Percentiles rank a stretch among this genome's conserved stretches.
Conservation (phyloP, 2,113 vertebrate genomes). For the Rhinoderma darwinii region DNA sequence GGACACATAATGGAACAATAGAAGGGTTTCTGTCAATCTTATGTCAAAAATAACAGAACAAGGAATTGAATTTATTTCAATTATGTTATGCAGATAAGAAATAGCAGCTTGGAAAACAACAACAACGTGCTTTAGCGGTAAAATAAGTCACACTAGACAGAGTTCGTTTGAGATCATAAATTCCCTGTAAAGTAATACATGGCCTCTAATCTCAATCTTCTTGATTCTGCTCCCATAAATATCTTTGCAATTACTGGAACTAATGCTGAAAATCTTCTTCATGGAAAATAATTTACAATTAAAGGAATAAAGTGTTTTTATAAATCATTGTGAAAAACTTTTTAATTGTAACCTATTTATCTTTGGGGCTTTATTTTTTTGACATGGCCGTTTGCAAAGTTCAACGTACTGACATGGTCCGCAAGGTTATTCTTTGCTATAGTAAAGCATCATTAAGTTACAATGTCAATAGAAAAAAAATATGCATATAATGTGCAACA, state of each 20-base stretch:
- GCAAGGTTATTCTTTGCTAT: not conserved
- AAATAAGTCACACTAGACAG: not conserved
- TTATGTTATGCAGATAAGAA: not conserved
- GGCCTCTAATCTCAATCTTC: constrained; percentile 13
- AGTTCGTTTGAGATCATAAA: constrained; percentile 19
- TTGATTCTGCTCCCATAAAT: constrained; percentile 31
- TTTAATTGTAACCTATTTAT: not conserved
- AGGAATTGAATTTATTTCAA: not conserved
- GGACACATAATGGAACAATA: not conserved
- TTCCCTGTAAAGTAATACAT: constrained; percentile 28
- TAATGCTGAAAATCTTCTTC: constrained; percentile 42
- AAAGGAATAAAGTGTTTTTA: constrained; percentile 11
- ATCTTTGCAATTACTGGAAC: constrained; percentile 38
- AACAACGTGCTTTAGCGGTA: not conserved
- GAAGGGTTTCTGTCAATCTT: not conserved
- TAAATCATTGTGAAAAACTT: constrained; percentile 13
- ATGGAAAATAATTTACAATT: constrained; percentile 26
- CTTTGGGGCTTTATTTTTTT: not conserved
- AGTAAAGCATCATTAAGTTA: not conserved
- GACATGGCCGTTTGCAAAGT: not conserved
- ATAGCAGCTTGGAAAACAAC: constrained; percentile 12
- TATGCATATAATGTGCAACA: no score
- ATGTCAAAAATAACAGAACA: not conserved
- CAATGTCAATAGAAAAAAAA: not conserved
- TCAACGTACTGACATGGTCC: not conserved